phyloP scores from a whole-genome alignment of 2,797 vertebrate species.

The Agapornis canus region DNA sequence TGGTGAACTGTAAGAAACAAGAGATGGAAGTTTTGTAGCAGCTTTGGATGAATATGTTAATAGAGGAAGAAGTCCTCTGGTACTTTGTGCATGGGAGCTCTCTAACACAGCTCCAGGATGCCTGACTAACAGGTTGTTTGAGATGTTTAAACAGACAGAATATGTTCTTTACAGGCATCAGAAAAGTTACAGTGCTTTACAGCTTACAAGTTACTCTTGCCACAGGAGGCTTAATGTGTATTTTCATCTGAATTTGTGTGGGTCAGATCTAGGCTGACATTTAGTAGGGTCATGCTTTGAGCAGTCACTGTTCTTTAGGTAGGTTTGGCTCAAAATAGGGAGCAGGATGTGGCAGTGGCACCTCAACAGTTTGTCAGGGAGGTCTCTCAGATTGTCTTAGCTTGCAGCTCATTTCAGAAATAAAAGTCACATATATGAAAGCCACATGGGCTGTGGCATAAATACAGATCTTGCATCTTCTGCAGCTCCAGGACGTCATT shows the following conservation, averaged over 20 bases:
- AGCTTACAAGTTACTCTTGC: not conserved
- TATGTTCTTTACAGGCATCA: not conserved
- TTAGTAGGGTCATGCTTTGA: not conserved
- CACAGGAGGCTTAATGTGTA: not conserved
- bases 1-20: not conserved
- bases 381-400: not conserved
- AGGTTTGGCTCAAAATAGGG: not conserved
- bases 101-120: not conserved
- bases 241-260: not conserved
- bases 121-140: not conserved
- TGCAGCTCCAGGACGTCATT: not conserved
- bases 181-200: not conserved
- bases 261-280: not conserved
- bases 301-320: not conserved
- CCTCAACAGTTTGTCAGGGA: not conserved
- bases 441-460: not conserved
- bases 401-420: not conserved
- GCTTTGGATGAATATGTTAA: not conserved
- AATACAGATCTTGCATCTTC: not conserved
- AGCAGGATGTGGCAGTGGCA: not conserved
- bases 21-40: not conserved
- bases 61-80: fast-evolving
- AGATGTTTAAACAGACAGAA: not conserved
- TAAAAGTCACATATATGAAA: not conserved
- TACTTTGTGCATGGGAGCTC: not conserved